Base-by-base conservation (phyloP, 2,888 invertebrate species). In the Mystacides longicornis region DNA sequence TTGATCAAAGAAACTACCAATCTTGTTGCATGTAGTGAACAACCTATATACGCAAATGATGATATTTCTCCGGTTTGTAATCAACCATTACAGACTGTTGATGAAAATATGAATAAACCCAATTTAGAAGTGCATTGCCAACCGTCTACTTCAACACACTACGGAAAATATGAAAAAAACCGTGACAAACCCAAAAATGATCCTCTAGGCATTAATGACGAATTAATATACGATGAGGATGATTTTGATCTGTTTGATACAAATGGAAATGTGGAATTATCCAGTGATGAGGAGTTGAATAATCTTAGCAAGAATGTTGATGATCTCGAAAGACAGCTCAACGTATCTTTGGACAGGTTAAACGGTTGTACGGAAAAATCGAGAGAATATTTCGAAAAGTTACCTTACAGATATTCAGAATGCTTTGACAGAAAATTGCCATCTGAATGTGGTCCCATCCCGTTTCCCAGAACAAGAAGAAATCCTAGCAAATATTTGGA, bases 401-500 rank as follows among this genome's bases (percentile, higher is more conserved):
- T 59, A 14, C 42, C 49, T 9, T 45, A 27, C 7, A 51, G 51
- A 23, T 61, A 57, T 52, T 31, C 23, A 20, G 33, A 55, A 16
- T 51, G 47, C 18, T 52, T 56, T 18, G 31, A 53, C 51, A 23
- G 50, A 9, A 46, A 42, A n/a, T 45, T 48, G 3, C 9, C 43
- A 43, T 48, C 54, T 2, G 18, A 47, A 11, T 52, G 52, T 1
- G 52, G 22, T 16, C 56, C 56, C 11, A 47, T 23, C 0, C 54
- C 59, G 4, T 58, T 58, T 47, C 51, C 56, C 1, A 27, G 56
- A 23, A 48, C 47, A 7, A 58, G 51, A 43, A 48, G 55, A 54
- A 72, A 68, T 63, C 82, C 82, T 1, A 81, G 78, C 53, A 76
- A 78, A 58, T 82, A 80, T 68, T 66, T 82, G 55, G 76, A 75